These are phyloP conservation scores for Mamestra brassicae DNA, from an alignment of 2,888 invertebrate genomes.

Conservation along the genomic window DNA sequence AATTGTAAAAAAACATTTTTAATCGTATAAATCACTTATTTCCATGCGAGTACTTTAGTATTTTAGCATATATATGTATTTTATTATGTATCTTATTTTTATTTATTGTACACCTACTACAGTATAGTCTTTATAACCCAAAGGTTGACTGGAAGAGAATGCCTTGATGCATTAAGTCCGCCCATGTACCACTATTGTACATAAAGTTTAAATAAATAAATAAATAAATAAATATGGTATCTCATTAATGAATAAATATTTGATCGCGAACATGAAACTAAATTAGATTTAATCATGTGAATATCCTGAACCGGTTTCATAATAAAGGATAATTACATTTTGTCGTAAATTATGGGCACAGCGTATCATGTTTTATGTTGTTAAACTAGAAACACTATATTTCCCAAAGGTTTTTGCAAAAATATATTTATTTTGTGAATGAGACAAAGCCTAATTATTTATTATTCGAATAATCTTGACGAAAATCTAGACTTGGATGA, in stretches of 20 bases:
- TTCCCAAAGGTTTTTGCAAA: too few species aligned
- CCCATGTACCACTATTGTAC: too few species aligned
- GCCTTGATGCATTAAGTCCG: too few species aligned
- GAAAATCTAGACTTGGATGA: neutral
- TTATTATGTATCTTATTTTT: too few species aligned
- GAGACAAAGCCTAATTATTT: neutral
- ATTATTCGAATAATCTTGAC: neutral
- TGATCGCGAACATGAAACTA: conserved; percentile 7
- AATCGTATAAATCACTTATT: neutral
- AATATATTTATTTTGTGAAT: neutral
- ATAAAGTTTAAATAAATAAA: too few species aligned
- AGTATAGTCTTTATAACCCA: too few species aligned
- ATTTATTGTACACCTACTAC: too few species aligned
- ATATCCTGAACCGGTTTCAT: conserved; percentile 16
- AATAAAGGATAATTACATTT: conserved; percentile 14
- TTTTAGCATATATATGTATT: too few species aligned
- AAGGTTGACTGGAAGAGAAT: too few species aligned
- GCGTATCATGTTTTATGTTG: conserved; percentile 1
- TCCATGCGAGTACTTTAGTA: neutral
- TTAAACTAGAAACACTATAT: neutral
- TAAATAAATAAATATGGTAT: too few species aligned
- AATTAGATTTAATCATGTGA: conserved; percentile 11
- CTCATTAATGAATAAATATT: conserved; percentile 5
- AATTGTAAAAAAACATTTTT: neutral
- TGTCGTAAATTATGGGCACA: conserved; percentile 1